Percentiles rank a stretch among this genome's conserved stretches.
These are phyloP conservation scores for Odontophorus gujanensis DNA, from an alignment of 2,113 vertebrate species.

Conservation along the genomic window DNA sequence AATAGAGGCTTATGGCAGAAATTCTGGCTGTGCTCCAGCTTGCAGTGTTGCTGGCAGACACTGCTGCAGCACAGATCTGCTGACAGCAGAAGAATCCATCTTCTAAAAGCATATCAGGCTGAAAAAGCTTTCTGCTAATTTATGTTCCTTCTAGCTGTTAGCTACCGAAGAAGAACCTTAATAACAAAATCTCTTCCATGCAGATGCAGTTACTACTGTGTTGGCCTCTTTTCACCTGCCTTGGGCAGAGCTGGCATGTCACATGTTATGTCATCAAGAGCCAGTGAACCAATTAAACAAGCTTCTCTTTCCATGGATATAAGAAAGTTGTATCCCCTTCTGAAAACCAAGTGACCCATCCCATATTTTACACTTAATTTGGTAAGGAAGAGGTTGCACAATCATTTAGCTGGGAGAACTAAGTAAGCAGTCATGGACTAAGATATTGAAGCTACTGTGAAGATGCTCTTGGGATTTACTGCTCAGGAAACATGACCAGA, in stretches of 20 bases:
- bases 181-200: not conserved
- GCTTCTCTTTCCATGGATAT: not conserved
- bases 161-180: not conserved
- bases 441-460: not conserved
- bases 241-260: not conserved
- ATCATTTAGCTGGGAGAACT: not conserved
- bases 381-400: not conserved
- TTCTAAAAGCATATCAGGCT: slow-evolving; percentile 27
- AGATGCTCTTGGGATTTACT: not conserved
- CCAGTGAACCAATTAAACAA: not conserved
- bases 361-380: not conserved
- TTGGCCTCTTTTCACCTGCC: not conserved
- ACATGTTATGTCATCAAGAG: not conserved
- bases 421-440: not conserved
- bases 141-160: not conserved
- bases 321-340: not conserved
- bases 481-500: not conserved
- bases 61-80: not conserved
- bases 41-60: not conserved
- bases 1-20: slow-evolving; percentile 7
- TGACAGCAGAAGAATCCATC: slow-evolving; percentile 34
- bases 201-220: not conserved
- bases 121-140: slow-evolving; percentile 40
- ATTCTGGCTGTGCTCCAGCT: not conserved
- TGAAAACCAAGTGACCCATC: not conserved